phyloP scores from a whole-genome alignment of 1,140 invertebrate species.

The Pararge aegeria region DNA sequence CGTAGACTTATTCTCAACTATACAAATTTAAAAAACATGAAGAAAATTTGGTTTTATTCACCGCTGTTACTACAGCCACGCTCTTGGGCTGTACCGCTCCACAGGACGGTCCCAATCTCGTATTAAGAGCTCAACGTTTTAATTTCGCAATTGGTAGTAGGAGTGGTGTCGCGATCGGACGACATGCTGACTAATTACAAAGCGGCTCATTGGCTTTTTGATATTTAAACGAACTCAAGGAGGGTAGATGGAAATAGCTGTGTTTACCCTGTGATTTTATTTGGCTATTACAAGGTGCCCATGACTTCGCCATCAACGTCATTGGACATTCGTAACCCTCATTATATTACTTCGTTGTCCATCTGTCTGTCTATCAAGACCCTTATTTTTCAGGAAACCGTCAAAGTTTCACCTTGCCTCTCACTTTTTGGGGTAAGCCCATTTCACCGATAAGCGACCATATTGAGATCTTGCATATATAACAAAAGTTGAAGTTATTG shows the following conservation, averaged over 20 bases:
- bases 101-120: conserved; percentile 40
- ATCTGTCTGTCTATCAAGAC: too few species aligned
- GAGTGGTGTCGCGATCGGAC: conserved; percentile 44
- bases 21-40: too few species aligned
- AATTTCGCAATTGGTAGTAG: conserved; percentile 64
- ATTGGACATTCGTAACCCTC: too few species aligned
- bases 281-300: not conserved
- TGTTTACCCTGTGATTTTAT: conserved; percentile 17
- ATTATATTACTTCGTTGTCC: too few species aligned
- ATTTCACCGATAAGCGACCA: too few species aligned
- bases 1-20: too few species aligned
- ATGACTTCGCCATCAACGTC: not conserved
- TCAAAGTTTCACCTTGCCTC: too few species aligned
- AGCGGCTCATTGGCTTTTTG: conserved; percentile 54
- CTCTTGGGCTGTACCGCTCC: conserved; percentile 21
- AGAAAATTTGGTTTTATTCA: too few species aligned
- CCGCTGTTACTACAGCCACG: conserved; percentile 30
- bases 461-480: too few species aligned
- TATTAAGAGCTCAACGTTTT: conserved; percentile 60
- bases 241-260: conserved; percentile 16
- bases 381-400: too few species aligned
- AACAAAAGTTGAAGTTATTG: too few species aligned
- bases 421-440: too few species aligned
- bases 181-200: conserved; percentile 73
- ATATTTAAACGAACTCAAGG: conserved; percentile 31